Conservation (phyloP, 35 echinoderm and acorn worm genomes). For the Acanthaster planci region DNA sequence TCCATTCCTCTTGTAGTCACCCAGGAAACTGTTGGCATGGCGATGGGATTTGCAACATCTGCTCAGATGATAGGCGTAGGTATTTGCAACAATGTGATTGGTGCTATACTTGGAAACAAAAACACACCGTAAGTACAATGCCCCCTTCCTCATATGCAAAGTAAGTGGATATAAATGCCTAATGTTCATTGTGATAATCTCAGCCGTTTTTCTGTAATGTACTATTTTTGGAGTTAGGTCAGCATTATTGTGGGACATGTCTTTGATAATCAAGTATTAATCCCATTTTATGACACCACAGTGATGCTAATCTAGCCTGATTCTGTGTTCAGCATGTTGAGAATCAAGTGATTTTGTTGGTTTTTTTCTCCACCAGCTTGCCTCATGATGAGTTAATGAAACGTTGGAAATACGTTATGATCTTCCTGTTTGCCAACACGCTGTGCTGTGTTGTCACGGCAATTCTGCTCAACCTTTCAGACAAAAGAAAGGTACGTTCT, state of each 20-base stretch:
- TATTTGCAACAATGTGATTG: conserved; percentile 74
- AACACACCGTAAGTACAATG: conserved; percentile 4
- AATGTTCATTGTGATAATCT: too few relatives aligned
- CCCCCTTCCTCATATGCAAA: too few relatives aligned
- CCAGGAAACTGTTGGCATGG: conserved; percentile 73
- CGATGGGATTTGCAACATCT: conserved; percentile 81
- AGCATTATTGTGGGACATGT: not conserved
- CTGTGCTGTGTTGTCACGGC: conserved; percentile 57
- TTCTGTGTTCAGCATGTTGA: not conserved
- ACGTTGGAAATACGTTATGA: conserved; percentile 67
- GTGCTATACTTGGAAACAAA: conserved; percentile 42
- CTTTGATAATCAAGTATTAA: not conserved
- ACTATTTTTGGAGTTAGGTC: not conserved
- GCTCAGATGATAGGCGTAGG: conserved; percentile 83
- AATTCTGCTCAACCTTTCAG: conserved; percentile 54
- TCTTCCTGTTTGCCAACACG: conserved; percentile 69
- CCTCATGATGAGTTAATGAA: not conserved
- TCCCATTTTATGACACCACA: not conserved
- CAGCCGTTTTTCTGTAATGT: too few relatives aligned
- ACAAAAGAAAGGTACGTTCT: conserved; percentile 59
- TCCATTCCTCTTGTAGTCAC: conserved; percentile 84
- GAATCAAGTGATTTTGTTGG: not conserved
- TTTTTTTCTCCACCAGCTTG: conserved; percentile 22
- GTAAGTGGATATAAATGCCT: too few relatives aligned
- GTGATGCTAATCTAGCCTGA: not conserved